Base-by-base conservation (phyloP, 2,797 vertebrate species). In the Coccyzus lansbergi region DNA sequence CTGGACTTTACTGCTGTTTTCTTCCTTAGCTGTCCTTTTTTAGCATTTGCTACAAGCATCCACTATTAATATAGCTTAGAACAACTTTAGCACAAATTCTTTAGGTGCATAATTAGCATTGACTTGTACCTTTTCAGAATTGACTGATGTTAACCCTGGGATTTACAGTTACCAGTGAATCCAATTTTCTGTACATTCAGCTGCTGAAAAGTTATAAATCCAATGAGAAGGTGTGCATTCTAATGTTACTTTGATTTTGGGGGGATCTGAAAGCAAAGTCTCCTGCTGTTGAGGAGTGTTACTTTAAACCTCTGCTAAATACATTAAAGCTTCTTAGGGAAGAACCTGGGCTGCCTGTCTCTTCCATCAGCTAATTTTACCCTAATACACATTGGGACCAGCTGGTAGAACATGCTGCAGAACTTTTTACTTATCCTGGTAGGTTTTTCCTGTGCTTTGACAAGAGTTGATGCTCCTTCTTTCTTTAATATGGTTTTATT, bases 401-500 rank as follows among this genome's bases (percentile, higher is more conserved):
- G 95, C 46, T 64, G 95, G 92, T 88, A 95, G 84, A 95, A 95
- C 96, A 92, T 97, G 94, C 94, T 96, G 95, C 96, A 97, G 82
- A 96, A 71, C 46, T 77, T 93, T 96, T 93, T 93, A 78, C 87
- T 92, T 95, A 90, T 56, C 87, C 83, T 70, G 68, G 69, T 87
- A 65, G 84, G 63, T 92, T 93, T 95, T 95, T 94, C 85, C 93
- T 96, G 91, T 96, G 94, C 87, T 97, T 96, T 91, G 90, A 95
- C 69, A 81, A 95, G 88, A 94, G 79, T 92, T 92, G 92, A 93
- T 92, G 81, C 81, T 91, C 92, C 65, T 95, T 89, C 96, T 97
- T 97, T 95, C 97, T 97, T 97, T 96, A 95, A 85, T 97, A 97
- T 72, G 93, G 84, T 59, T 98, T 98, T 92, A 96, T 92, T 97